Evolutionary conservation across 2,797 vertebrate species (phyloP).

Genomic region (Catostomus latipinnis): DNA sequence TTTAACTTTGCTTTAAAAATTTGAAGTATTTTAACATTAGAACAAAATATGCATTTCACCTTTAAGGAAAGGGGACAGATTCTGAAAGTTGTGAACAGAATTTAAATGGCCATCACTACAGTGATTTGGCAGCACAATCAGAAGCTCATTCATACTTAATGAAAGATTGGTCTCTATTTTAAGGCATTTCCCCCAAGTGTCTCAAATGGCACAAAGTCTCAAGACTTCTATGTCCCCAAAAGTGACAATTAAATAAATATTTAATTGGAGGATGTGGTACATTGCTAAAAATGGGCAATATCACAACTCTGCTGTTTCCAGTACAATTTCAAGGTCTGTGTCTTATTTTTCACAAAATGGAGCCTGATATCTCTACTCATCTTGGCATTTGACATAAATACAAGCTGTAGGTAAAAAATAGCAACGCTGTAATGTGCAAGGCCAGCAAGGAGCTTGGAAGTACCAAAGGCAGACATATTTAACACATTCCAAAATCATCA

Average conservation of each 20-base stretch:
- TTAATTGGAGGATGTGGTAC: slow-evolving; percentile 44
- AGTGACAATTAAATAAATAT: slow-evolving; percentile 37
- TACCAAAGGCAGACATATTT: slow-evolving; percentile 54
- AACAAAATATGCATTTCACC: too few relatives aligned
- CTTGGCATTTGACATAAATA: slow-evolving; percentile 36
- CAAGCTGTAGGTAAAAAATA: slow-evolving; percentile 39
- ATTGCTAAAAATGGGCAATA: slow-evolving; percentile 38
- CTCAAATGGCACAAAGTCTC: slow-evolving; percentile 54
- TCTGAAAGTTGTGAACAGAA: slow-evolving; percentile 30
- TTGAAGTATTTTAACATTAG: too few relatives aligned
- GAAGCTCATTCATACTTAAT: slow-evolving; percentile 77
- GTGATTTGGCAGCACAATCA: slow-evolving; percentile 65
- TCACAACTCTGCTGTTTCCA: slow-evolving; percentile 17
- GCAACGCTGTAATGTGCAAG: slow-evolving; percentile 30
- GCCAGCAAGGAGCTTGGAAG: slow-evolving; percentile 25
- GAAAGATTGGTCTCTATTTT: slow-evolving; percentile 71
- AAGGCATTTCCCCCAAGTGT: slow-evolving; percentile 64
- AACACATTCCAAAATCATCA: slow-evolving; percentile 58
- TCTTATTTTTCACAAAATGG: slow-evolving; percentile 17
- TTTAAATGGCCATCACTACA: slow-evolving; percentile 43
- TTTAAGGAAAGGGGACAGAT: slow-evolving; percentile 33
- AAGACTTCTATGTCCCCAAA: slow-evolving; percentile 57
- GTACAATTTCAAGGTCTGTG: neutral
- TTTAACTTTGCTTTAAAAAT: too few relatives aligned
- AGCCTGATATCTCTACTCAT: slow-evolving; percentile 24